phyloP scores from a whole-genome alignment of 2,888 invertebrate genomes.

The Steinernema carpocapsae region DNA sequence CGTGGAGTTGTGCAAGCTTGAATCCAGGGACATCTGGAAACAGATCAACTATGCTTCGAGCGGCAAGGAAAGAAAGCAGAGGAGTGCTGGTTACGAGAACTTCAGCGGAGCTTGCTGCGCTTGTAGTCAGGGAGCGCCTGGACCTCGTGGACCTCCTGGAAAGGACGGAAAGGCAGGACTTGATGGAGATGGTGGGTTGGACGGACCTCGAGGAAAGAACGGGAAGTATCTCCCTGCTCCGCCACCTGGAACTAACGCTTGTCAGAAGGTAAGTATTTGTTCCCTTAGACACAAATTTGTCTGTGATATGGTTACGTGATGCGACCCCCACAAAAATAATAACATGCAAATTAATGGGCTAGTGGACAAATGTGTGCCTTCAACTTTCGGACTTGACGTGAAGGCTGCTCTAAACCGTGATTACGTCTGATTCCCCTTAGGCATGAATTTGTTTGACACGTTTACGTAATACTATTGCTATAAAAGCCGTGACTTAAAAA shows the following conservation, averaged over 20 bases:
- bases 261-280: constrained; percentile 47
- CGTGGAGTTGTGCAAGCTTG: constrained; percentile 65
- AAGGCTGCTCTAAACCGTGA: no score
- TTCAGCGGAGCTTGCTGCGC: constrained; percentile 61
- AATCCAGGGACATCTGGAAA: constrained; percentile 66
- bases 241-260: constrained; percentile 53
- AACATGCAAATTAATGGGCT: no score
- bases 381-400: no score
- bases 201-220: constrained; percentile 47
- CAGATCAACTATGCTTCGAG: constrained; percentile 58
- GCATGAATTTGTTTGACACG: no score
- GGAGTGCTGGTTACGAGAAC: constrained; percentile 34
- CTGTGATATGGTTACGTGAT: not conserved
- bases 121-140: constrained; percentile 64
- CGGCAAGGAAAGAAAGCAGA: not conserved
- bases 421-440: not conserved
- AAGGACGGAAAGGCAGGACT: constrained; percentile 51
- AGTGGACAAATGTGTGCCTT: no score
- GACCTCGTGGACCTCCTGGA: constrained; percentile 59
- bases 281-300: not conserved
- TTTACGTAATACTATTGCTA: no score
- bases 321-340: no score
- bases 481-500: no score
- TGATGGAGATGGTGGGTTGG: constrained; percentile 51
- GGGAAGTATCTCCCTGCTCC: constrained; percentile 58